phyloP scores from a whole-genome alignment of 1,140 invertebrate species.

The Bacillus rossius region DNA sequence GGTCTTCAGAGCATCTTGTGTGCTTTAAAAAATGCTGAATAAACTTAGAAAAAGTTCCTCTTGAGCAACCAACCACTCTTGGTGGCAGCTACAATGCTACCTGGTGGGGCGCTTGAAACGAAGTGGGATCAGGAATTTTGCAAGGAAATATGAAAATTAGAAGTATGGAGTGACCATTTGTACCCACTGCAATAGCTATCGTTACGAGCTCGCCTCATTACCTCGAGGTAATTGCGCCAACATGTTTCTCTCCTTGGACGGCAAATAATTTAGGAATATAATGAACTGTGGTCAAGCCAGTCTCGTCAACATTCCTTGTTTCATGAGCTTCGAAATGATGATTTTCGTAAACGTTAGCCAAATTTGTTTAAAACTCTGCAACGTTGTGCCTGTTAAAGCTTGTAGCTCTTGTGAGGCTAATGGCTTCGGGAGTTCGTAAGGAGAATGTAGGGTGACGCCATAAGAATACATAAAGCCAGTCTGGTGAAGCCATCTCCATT shows the following conservation, averaged over 20 bases:
- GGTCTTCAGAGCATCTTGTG: not conserved
- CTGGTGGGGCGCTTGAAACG: not conserved
- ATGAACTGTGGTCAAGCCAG: slow-evolving; percentile 36
- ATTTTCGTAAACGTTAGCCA: slow-evolving; percentile 24
- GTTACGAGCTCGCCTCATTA: slow-evolving; percentile 40
- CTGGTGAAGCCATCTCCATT: slow-evolving; percentile 27
- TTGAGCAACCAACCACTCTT: not conserved
- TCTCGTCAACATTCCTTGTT: slow-evolving; percentile 41
- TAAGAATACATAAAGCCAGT: slow-evolving; percentile 41
- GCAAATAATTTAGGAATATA: slow-evolving; percentile 33
- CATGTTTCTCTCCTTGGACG: slow-evolving; percentile 33
- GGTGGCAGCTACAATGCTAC: not conserved
- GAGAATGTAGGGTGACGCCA: slow-evolving; percentile 35
- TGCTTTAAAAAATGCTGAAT: slow-evolving; percentile 25
- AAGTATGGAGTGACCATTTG: not conserved
- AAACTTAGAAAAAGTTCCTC: slow-evolving; percentile 22
- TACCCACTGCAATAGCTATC: slow-evolving; percentile 19
- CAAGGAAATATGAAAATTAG: slow-evolving; percentile 3
- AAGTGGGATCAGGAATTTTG: slow-evolving; percentile 5
- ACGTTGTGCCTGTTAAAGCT: slow-evolving; percentile 40
- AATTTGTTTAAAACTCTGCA: slow-evolving; percentile 34
- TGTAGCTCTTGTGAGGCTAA: slow-evolving; percentile 34
- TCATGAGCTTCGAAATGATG: slow-evolving; percentile 26
- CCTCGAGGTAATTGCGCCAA: slow-evolving; percentile 32
- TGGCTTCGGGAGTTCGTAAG: slow-evolving; percentile 39